Evolutionary conservation across 2,113 vertebrate genomes (phyloP).

Genomic region (Anguilla japonica): DNA sequence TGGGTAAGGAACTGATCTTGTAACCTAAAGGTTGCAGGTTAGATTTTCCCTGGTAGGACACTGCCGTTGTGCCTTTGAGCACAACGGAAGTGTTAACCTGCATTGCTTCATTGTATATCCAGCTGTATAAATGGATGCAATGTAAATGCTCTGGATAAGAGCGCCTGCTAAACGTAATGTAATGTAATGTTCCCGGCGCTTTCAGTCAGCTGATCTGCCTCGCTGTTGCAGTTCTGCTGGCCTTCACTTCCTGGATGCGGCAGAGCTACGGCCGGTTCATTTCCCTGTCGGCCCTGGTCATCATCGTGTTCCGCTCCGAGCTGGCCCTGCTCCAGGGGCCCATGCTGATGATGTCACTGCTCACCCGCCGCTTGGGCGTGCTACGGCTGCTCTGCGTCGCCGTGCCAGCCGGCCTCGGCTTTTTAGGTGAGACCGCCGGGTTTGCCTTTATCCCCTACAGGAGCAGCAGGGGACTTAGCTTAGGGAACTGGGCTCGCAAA

Average conservation of each 20-base stretch:
- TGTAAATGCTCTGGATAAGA: no score
- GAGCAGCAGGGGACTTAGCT: no score
- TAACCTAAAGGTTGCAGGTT: no score
- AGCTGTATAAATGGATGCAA: no score
- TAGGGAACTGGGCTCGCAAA: no score
- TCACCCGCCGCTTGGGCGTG: slow-evolving; percentile 71
- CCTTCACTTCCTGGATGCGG: slow-evolving; percentile 85
- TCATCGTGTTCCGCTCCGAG: slow-evolving; percentile 89
- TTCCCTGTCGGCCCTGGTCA: slow-evolving; percentile 83
- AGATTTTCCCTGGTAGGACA: no score
- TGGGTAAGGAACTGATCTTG: no score
- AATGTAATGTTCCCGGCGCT: neutral
- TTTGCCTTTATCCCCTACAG: neutral
- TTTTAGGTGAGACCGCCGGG: slow-evolving; percentile 73
- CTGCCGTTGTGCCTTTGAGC: no score
- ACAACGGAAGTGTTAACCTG: no score
- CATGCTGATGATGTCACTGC: slow-evolving; percentile 78
- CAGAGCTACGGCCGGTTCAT: slow-evolving; percentile 77
- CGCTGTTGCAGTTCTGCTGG: slow-evolving; percentile 75
- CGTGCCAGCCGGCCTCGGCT: slow-evolving; percentile 79
- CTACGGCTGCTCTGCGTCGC: slow-evolving; percentile 71
- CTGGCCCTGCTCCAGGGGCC: slow-evolving; percentile 85
- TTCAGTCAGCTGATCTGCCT: neutral
- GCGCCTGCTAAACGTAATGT: neutral
- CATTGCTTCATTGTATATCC: neutral